phyloP scores from a whole-genome alignment of 2,888 invertebrate genomes.

The Leistus spinibarbis region DNA sequence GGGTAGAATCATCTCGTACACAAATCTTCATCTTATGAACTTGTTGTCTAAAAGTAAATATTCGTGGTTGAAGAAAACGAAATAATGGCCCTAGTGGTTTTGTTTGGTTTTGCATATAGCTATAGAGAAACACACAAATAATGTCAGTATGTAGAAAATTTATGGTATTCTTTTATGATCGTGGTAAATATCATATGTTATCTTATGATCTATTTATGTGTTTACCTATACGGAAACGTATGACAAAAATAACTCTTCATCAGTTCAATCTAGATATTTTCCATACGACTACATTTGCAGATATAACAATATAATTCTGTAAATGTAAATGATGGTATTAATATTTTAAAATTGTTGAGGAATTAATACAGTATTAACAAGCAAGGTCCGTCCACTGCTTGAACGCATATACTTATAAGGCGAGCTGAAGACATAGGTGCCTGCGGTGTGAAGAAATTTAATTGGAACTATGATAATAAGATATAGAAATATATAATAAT shows the following conservation, averaged over 20 bases:
- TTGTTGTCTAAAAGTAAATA: not conserved
- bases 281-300: not conserved
- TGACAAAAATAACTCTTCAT: not conserved
- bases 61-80: not conserved
- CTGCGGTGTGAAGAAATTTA: too few species aligned
- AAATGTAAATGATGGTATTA: not conserved
- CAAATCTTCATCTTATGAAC: not conserved
- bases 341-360: not conserved
- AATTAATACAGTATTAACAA: too few species aligned
- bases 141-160: not conserved
- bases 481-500: too few species aligned
- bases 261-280: too few species aligned
- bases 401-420: too few species aligned
- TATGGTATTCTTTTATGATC: not conserved
- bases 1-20: not conserved
- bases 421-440: too few species aligned
- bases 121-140: not conserved
- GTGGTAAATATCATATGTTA: not conserved
- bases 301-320: not conserved
- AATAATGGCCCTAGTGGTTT: not conserved
- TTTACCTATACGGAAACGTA: not conserved
- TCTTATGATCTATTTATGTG: not conserved
- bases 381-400: too few species aligned
- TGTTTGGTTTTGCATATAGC: not conserved
- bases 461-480: too few species aligned